Conservation (phyloP, 1,140 invertebrate genomes). For the Cydia amplana region DNA sequence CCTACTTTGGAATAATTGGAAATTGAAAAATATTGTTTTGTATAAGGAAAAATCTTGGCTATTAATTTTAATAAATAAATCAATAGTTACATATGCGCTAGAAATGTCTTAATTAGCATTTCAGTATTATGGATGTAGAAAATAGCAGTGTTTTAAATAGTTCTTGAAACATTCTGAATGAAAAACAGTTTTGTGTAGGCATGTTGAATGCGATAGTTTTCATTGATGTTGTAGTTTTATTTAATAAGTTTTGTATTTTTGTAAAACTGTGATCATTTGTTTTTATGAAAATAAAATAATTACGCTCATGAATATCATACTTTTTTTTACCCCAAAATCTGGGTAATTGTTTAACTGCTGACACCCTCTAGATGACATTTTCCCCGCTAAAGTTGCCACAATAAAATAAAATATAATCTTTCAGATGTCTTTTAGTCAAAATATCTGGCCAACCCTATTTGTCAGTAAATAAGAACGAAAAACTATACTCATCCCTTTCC, state of each 20-base stretch:
- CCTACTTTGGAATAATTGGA: too few relatives aligned
- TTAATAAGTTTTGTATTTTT: slow-evolving; percentile 29
- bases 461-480: too few relatives aligned
- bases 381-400: slow-evolving; percentile 4
- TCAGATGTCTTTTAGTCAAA: too few relatives aligned
- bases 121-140: slow-evolving; percentile 7
- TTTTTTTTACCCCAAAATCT: background rate
- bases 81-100: slow-evolving; percentile 7
- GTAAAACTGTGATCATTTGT: slow-evolving; percentile 31
- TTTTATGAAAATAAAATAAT: slow-evolving; percentile 26
- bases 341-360: background rate
- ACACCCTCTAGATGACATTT: background rate
- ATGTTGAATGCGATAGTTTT: slow-evolving; percentile 6
- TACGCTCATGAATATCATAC: background rate
- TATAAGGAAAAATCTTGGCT: background rate
- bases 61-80: background rate
- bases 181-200: slow-evolving; percentile 2
- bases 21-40: background rate
- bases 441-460: too few relatives aligned
- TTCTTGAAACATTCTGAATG: background rate
- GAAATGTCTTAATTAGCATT: slow-evolving; percentile 2
- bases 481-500: too few relatives aligned
- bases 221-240: slow-evolving; percentile 19
- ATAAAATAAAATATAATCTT: background rate
- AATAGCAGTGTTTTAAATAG: slow-evolving; percentile 7